phyloP scores from a whole-genome alignment of 2,888 invertebrate genomes.

The Rutpela maculata region DNA sequence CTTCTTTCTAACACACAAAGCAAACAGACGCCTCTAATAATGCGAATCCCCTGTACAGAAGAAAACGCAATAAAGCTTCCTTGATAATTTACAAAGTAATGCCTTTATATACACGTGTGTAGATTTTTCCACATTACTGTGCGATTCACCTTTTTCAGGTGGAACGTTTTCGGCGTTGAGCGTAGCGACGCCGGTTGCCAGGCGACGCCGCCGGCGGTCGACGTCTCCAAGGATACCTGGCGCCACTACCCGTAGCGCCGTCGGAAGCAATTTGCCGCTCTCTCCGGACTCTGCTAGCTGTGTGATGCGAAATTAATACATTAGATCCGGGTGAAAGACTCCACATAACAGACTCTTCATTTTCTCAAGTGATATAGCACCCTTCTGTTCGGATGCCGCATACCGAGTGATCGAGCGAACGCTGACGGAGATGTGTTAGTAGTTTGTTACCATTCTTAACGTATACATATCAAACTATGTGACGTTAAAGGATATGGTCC shows the following conservation, averaged over 20 bases:
- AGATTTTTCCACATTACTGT: slow-evolving; percentile 36
- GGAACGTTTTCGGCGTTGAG: slow-evolving; percentile 42
- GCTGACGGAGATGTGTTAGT: background rate
- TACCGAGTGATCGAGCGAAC: background rate
- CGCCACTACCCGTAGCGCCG: slow-evolving; percentile 77
- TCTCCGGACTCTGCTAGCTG: slow-evolving; percentile 66
- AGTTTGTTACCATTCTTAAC: no score
- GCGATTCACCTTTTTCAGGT: slow-evolving; percentile 46
- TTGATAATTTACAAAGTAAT: slow-evolving; percentile 31
- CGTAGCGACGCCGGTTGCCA: slow-evolving; percentile 52
- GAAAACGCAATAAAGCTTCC: slow-evolving; percentile 24
- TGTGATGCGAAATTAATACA: slow-evolving; percentile 68
- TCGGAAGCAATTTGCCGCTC: slow-evolving; percentile 71
- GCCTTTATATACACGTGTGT: slow-evolving; percentile 36
- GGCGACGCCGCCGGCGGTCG: slow-evolving; percentile 69
- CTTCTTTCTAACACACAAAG: slow-evolving; percentile 9
- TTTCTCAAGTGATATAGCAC: slow-evolving; percentile 35
- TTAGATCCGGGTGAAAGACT: slow-evolving; percentile 68
- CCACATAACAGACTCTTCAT: slow-evolving; percentile 56
- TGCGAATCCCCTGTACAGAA: slow-evolving; percentile 20
- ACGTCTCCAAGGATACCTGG: slow-evolving; percentile 76
- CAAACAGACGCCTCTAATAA: slow-evolving; percentile 20
- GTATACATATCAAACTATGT: no score
- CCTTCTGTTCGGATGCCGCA: slow-evolving; percentile 7
- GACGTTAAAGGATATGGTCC: no score